These are phyloP conservation scores for Phrynosoma platyrhinos DNA, from an alignment of 2,113 vertebrate genomes.

Conservation along the genomic window DNA sequence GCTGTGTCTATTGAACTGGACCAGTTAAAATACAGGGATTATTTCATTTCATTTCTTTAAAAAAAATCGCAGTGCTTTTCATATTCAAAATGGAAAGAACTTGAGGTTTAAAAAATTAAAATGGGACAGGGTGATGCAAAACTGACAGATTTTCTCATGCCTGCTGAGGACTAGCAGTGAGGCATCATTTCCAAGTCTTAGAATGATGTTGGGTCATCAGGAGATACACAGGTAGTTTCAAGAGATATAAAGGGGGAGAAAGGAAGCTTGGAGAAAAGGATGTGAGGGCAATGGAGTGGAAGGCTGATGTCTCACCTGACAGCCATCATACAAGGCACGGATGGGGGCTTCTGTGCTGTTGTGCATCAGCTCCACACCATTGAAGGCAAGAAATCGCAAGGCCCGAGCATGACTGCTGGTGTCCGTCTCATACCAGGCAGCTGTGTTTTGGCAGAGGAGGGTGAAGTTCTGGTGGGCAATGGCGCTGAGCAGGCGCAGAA, in stretches of 20 bases:
- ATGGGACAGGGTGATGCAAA: not conserved
- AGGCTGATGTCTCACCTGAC: slow-evolving; percentile 78
- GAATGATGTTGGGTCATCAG: not conserved
- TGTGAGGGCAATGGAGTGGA: accelerated
- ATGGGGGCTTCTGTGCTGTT: slow-evolving; percentile 79
- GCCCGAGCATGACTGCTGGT: slow-evolving; percentile 75
- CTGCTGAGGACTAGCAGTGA: not conserved
- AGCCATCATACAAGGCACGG: slow-evolving; percentile 83
- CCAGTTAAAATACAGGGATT: not conserved
- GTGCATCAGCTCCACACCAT: slow-evolving; percentile 85
- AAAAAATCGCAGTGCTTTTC: not conserved
- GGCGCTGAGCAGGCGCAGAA: slow-evolving; percentile 90
- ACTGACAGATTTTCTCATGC: not conserved
- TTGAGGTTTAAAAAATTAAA: not conserved
- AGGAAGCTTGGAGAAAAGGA: not conserved
- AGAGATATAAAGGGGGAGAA: not conserved
- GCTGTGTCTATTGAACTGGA: not conserved
- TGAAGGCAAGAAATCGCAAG: slow-evolving; percentile 82
- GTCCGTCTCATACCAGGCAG: slow-evolving; percentile 85
- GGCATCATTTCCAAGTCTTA: not conserved
- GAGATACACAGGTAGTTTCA: not conserved
- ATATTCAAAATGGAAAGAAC: not conserved
- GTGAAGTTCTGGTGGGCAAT: slow-evolving; percentile 86
- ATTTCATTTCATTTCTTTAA: not conserved
- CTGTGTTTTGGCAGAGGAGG: slow-evolving; percentile 87